A percentile compares a stretch with the other conserved stretches of the same genome.
Conservation (phyloP, 2,797 vertebrate species). For the Poecilia velifera region DNA sequence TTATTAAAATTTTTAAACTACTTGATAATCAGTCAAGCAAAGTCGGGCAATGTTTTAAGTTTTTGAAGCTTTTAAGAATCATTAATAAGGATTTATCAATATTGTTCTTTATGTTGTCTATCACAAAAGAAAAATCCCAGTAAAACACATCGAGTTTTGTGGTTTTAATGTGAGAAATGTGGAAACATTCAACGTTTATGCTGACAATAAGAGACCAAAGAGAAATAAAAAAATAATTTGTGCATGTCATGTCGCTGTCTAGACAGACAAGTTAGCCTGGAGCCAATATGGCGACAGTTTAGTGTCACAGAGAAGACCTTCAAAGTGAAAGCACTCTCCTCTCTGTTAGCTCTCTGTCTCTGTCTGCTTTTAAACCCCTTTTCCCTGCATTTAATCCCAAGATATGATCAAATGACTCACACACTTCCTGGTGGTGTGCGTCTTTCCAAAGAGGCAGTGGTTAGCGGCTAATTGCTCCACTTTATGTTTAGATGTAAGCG, state of each 20-base stretch:
- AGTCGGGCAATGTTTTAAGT: background rate
- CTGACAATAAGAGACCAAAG: background rate
- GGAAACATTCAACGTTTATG: background rate
- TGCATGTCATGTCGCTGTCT: slow-evolving; percentile 6
- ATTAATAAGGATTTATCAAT: background rate
- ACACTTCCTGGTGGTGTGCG: background rate
- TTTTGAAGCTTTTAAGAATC: background rate
- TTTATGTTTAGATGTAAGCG: background rate
- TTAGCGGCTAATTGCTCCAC: background rate
- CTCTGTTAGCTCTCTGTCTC: slow-evolving; percentile 12
- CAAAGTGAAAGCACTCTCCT: slow-evolving; percentile 18
- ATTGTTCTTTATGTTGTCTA: background rate
- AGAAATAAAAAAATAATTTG: background rate
- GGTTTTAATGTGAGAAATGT: background rate
- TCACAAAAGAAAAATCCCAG: too few relatives aligned
- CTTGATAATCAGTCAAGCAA: background rate
- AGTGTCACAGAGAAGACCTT: slow-evolving; percentile 23
- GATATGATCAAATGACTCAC: slow-evolving; percentile 28
- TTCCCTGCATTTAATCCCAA: slow-evolving; percentile 21
- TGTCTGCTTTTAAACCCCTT: slow-evolving; percentile 32
- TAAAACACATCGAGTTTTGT: background rate
- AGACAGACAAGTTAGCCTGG: slow-evolving; percentile 4
- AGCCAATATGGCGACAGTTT: slow-evolving; percentile 18
- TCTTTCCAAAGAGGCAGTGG: slow-evolving; percentile 8
- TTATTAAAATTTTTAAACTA: background rate